Evolutionary conservation across 2,888 invertebrate species (phyloP), one percentile per base, ranked within the genome.

Genomic region (Acanthosoma haemorrhoidale): DNA sequence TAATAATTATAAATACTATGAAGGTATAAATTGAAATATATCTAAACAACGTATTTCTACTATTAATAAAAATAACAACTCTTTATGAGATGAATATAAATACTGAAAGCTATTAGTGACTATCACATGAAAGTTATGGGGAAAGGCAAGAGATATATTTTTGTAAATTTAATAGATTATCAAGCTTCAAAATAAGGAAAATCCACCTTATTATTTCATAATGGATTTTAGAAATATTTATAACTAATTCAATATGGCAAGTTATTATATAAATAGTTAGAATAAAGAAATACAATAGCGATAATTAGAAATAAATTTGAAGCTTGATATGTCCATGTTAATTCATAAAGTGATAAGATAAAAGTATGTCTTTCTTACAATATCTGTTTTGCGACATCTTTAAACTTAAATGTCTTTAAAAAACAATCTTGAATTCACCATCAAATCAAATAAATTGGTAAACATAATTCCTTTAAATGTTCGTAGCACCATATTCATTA

Each of bases 41-140:
- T 60, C 68, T 68, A 68, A 60, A 59, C 39, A 59, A 68, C 16
- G 60, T 68, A 68, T 69, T 43, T 39, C 68, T 68, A 67, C 68
- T 72, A 71, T 67, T 71, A 70, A 72, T 72, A 72, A 72, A 70
- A 72, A 72, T 70, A 72, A 70, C 64, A 69, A 71, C 57, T 68
- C 66, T 72, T 72, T 70, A 70, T 68, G 63, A 68, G 72, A 70
- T 72, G 66, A 69, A 61, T 69, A 72, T 72, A 68, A 70, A 61
- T 67, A 61, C 69, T 72, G 72, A 63, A 72, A 72, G 70, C 72
- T 72, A 72, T 43, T 41, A 64, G 68, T 61, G 57, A 71, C 72
- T 72, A 72, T 72, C 72, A 72, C 72, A 72, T 39, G 68, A 72
- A 63, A 70, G 67, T 70, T 61, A 70, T 59, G 70, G 68, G 68